Evolutionary conservation across 2,113 vertebrate species (phyloP).

Genomic region (Paramisgurnus dabryanus): DNA sequence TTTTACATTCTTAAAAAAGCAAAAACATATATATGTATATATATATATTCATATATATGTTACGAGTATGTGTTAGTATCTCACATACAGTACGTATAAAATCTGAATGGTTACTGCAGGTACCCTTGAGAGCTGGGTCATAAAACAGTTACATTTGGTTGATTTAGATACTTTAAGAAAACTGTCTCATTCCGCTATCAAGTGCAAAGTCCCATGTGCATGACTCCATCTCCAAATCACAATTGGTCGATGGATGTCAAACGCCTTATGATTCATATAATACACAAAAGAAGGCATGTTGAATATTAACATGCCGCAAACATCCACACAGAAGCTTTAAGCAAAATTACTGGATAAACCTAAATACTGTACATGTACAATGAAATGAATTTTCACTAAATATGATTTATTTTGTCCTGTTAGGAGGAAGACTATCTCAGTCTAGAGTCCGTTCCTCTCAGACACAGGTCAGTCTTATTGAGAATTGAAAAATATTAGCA

Average conservation of each 20-base stretch:
- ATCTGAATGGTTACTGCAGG: background rate
- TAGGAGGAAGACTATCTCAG: slow-evolving; percentile 47
- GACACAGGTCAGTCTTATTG: slow-evolving; percentile 17
- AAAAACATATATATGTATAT: background rate
- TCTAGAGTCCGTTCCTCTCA: slow-evolving; percentile 6
- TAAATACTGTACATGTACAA: slow-evolving; percentile 42
- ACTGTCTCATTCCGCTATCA: slow-evolving; percentile 33
- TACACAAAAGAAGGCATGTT: slow-evolving; percentile 16
- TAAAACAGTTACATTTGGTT: slow-evolving; percentile 26
- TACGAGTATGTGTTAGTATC: background rate
- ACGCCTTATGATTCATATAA: slow-evolving; percentile 32
- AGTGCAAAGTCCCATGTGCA: slow-evolving; percentile 26
- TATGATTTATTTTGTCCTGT: slow-evolving; percentile 16
- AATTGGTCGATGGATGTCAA: slow-evolving; percentile 51
- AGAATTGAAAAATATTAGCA: slow-evolving; percentile 31
- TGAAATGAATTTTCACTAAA: slow-evolving; percentile 30
- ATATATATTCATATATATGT: background rate
- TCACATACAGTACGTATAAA: slow-evolving; percentile 21
- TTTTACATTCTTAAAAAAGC: slow-evolving; percentile 5
- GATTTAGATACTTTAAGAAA: slow-evolving; percentile 5
- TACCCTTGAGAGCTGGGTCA: slow-evolving; percentile 21
- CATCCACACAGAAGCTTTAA: slow-evolving; percentile 33
- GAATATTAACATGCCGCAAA: slow-evolving; percentile 48
- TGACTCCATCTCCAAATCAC: slow-evolving; percentile 35
- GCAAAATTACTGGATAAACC: slow-evolving; percentile 29